Percentiles rank a stretch among this genome's conserved stretches.
Conservation (phyloP, 2,888 invertebrate species). For the Pyrocoelia pectoralis region DNA sequence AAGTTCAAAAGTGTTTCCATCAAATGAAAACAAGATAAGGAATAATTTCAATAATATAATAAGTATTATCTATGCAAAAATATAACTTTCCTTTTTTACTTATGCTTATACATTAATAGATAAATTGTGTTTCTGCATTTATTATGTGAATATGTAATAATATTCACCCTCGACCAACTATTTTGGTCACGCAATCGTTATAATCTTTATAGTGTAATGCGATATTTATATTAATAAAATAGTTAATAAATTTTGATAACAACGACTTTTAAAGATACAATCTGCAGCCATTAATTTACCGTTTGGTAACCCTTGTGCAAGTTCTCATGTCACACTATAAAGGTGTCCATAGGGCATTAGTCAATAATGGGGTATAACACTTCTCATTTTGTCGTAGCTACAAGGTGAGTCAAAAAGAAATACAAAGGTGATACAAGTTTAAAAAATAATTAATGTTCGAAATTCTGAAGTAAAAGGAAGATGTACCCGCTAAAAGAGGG, state of each 20-base stretch:
- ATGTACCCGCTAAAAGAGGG: no score
- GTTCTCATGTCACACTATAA: no score
- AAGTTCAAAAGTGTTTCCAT: background rate
- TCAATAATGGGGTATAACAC: no score
- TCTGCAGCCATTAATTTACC: no score
- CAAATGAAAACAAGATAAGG: background rate
- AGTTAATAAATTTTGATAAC: conserved; percentile 1
- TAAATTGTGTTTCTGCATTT: background rate
- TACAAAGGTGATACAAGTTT: no score
- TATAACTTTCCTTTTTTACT: background rate
- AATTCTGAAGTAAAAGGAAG: no score
- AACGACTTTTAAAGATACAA: background rate
- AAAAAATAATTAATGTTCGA: no score
- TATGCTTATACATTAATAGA: background rate
- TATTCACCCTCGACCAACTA: background rate
- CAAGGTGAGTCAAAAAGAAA: no score
- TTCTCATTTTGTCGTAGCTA: no score
- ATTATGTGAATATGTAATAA: background rate
- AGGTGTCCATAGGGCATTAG: no score
- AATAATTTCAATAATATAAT: conserved; percentile 1
- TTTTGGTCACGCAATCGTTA: background rate
- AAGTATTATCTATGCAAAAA: background rate
- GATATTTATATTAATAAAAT: background rate
- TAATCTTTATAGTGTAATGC: background rate
- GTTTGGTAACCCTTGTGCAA: no score